phyloP scores from a whole-genome alignment of 2,113 vertebrate genomes.

The Acanthisitta chloris region DNA sequence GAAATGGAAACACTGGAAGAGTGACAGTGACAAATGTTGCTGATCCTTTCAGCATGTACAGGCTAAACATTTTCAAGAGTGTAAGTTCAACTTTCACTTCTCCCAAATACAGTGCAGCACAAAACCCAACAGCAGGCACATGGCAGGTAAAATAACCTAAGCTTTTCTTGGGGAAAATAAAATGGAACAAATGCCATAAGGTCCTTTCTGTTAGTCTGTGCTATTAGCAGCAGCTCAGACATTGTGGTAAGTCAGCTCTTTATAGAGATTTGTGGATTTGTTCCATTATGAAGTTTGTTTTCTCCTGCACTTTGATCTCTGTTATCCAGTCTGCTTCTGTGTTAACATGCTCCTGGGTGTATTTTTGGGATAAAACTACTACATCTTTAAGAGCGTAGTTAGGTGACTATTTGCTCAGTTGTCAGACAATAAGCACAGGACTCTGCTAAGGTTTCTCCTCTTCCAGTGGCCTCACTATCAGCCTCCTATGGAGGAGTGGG shows the following conservation, averaged over 20 bases:
- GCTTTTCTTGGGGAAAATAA: background rate
- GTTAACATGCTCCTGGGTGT: background rate
- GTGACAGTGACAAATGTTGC: background rate
- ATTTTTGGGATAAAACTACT: background rate
- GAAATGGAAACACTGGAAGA: background rate
- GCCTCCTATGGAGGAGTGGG: background rate
- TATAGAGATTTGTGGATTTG: background rate
- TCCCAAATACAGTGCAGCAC: background rate
- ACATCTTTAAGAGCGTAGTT: background rate
- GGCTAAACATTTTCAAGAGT: rapidly evolving
- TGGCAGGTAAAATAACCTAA: background rate
- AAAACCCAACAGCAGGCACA: background rate
- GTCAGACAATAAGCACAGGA: background rate
- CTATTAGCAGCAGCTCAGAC: background rate
- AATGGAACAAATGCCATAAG: background rate
- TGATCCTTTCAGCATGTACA: background rate
- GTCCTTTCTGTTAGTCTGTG: background rate
- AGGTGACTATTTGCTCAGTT: background rate
- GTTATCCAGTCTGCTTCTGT: background rate
- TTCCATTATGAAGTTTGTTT: background rate
- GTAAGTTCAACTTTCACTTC: background rate
- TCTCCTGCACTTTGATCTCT: background rate
- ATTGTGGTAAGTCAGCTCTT: background rate
- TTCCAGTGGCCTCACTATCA: background rate
- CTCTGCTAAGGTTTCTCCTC: background rate